Percentiles rank a stretch among this genome's conserved stretches.
Conservation (phyloP, 1,140 invertebrate genomes). For the Metopolophium dirhodum region DNA sequence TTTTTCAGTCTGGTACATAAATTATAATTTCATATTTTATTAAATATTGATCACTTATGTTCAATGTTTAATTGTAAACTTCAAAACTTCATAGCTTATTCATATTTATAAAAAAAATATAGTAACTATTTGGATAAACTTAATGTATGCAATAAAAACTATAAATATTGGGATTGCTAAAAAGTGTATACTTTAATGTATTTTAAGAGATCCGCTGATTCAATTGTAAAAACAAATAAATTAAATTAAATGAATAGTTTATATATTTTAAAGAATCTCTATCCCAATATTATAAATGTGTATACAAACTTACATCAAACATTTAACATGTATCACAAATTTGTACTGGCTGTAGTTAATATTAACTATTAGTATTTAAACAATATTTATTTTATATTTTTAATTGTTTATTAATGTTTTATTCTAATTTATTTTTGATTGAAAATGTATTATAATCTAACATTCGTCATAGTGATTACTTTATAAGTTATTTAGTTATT, state of each 20-base stretch:
- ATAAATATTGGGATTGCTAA: background rate
- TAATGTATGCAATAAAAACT: background rate
- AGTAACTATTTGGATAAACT: background rate
- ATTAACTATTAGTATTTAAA: slow-evolving; percentile 5
- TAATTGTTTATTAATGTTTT: background rate
- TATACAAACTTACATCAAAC: background rate
- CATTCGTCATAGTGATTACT: background rate
- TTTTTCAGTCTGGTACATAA: background rate
- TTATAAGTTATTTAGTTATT: background rate
- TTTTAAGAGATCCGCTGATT: background rate
- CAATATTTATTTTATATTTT: background rate
- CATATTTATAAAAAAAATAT: no score
- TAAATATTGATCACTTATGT: background rate
- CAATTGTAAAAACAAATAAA: background rate
- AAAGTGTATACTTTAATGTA: background rate
- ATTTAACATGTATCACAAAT: background rate
- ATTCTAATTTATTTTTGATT: background rate
- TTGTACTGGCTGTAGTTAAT: background rate
- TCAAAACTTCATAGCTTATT: no score
- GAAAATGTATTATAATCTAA: background rate
- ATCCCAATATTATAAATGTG: background rate
- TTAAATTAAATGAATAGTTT: background rate
- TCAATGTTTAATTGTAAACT: background rate
- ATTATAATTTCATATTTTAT: background rate
- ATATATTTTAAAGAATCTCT: background rate